These are phyloP conservation scores for Donacobius atricapilla DNA, from an alignment of 2,113 vertebrate genomes.

Conservation along the genomic window DNA sequence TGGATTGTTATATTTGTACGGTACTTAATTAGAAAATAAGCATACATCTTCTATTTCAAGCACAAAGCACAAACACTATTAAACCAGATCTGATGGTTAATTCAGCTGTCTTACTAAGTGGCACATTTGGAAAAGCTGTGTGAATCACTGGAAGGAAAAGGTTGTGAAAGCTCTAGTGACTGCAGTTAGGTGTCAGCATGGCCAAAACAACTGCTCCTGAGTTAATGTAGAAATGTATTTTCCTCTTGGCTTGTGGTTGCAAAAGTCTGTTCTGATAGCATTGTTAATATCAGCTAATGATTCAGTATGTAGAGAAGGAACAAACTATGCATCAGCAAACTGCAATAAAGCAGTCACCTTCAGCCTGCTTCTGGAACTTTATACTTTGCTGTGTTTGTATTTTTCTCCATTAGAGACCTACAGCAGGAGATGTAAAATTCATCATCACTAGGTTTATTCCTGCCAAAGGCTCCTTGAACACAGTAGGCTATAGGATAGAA, in stretches of 20 bases:
- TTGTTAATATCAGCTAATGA: background rate
- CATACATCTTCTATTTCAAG: background rate
- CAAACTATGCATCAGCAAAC: background rate
- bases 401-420: slow-evolving; percentile 10
- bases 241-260: background rate
- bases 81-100: background rate
- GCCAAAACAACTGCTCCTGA: background rate
- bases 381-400: background rate
- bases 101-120: background rate
- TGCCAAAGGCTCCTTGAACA: background rate
- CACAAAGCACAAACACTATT: background rate
- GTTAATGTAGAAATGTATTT: background rate
- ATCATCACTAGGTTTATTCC: background rate
- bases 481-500: background rate
- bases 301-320: background rate
- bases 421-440: background rate
- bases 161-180: background rate
- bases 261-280: background rate
- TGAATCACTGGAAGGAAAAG: background rate
- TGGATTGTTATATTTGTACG: background rate
- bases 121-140: background rate
- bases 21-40: slow-evolving; percentile 14
- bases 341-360: slow-evolving; percentile 10
- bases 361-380: background rate
- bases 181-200: background rate